These are phyloP conservation scores for Lithophane ornitopus DNA, from an alignment of 2,888 invertebrate species.

Conservation along the genomic window DNA sequence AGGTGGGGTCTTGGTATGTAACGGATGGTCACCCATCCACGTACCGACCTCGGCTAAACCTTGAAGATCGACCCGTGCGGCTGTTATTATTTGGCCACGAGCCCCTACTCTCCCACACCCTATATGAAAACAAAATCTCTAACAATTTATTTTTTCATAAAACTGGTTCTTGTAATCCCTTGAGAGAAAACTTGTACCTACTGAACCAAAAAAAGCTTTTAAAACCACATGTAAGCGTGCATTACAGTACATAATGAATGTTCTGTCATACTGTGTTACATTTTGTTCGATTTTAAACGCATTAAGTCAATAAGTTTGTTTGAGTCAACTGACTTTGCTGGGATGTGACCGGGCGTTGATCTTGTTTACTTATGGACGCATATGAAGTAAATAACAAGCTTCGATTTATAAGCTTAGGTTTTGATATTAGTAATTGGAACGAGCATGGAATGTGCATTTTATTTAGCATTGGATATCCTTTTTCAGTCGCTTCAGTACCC, in stretches of 20 bases:
- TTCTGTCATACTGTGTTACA: constrained; percentile 49
- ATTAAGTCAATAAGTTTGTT: constrained; percentile 57
- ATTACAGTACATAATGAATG: constrained; percentile 53
- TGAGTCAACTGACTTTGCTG: constrained; percentile 52
- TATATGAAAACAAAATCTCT: constrained; percentile 7
- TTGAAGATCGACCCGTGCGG: too few species aligned
- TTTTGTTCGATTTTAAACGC: constrained; percentile 61
- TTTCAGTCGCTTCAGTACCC: too few species aligned
- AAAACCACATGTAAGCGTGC: constrained; percentile 55
- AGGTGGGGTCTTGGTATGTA: too few species aligned
- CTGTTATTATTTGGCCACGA: too few species aligned
- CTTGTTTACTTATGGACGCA: constrained; percentile 33
- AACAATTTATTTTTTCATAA: constrained; percentile 17
- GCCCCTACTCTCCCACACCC: background rate
- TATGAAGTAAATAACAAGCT: constrained; percentile 30
- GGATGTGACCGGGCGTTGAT: constrained; percentile 60
- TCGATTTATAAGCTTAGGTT: constrained; percentile 42
- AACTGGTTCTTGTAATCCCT: constrained; percentile 32
- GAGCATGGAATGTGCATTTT: too few species aligned
- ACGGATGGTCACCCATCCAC: too few species aligned
- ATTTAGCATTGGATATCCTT: too few species aligned
- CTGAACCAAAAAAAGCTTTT: constrained; percentile 55
- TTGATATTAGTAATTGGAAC: constrained; percentile 22
- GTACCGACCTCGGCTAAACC: too few species aligned
- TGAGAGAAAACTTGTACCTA: constrained; percentile 46